Evolutionary conservation across 2,797 vertebrate genomes (phyloP), one percentile per base, ranked within the genome.

Genomic region (Halcyon smyrnensis): DNA sequence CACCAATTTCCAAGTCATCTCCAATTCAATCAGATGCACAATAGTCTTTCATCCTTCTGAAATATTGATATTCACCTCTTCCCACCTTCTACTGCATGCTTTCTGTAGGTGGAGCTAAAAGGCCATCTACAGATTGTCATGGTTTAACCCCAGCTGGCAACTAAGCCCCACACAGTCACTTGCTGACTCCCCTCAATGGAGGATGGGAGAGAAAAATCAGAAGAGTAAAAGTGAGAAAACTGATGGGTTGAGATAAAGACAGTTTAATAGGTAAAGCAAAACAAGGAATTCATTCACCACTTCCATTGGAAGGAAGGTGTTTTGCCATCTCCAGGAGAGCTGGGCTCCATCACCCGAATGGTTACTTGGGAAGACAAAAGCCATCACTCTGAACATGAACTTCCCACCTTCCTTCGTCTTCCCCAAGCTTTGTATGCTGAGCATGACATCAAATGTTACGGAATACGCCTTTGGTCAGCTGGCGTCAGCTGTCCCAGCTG

Each of bases 41-140:
- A 30, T 3, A 39, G n/a, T n/a, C 24, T 69, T 43, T 71, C 53
- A 37, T 79, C 18, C 27, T 69, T 63, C 15, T 16, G 9, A 53
- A 57, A 53, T 57, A 17, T 7, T 71, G 13, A 34, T 16, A 30
- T 8, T 45, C 51, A 68, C 23, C 19, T 83, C 60, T 74, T 80
- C 41, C 37, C 45, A 87, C 43, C 34, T 80, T 71, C 56, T 80
- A 41, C 64, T 73, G 57, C 32, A 30, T 9, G 36, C 8, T 39
- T 77, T 95, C 91, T 69, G 12, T 30, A 90, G 86, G 81, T 89
- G 59, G 83, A 96, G 94, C 85, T 90, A 41, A 62, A 84, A 78
- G 34, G 48, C 87, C 43, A 63, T 21, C 67, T n/a, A 63, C 34
- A 41, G 34, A 89, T 6, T 28, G 24, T 14, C 5, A 11, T 21